Evolutionary conservation across 2,113 vertebrate genomes (phyloP).

Genomic region (Terrapene triunguis): DNA sequence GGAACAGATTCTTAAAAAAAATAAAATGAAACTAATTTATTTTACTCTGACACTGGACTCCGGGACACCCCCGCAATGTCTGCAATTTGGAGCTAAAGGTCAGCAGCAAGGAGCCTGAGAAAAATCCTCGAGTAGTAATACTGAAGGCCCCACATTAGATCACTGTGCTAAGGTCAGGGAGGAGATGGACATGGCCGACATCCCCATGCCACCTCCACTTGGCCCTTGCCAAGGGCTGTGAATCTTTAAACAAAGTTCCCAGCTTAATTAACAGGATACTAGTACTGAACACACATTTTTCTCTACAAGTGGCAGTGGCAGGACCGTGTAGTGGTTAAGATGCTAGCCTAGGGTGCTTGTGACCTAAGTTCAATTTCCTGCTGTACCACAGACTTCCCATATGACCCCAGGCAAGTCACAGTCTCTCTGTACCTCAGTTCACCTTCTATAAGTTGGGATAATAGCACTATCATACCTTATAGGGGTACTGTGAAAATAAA

Average conservation of each 20-base stretch:
- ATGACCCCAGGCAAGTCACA: not conserved
- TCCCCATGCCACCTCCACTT: not conserved
- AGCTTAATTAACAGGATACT: not conserved
- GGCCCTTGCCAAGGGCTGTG: not conserved
- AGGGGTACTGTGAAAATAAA: not conserved
- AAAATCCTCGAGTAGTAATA: not conserved
- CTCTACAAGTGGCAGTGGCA: not conserved
- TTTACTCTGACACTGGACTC: not conserved
- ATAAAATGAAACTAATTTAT: not conserved
- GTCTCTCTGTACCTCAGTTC: not conserved
- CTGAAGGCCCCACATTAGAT: accelerated
- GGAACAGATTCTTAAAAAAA: not conserved
- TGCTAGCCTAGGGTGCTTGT: not conserved
- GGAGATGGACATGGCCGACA: not conserved
- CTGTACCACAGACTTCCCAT: not conserved
- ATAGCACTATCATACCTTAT: not conserved
- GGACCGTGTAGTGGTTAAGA: not conserved
- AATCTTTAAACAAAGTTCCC: not conserved
- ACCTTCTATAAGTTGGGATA: not conserved
- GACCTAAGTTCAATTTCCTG: not conserved
- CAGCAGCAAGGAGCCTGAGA: not conserved
- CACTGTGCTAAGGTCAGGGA: not conserved
- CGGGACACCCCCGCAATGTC: accelerated
- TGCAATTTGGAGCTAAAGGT: not conserved
- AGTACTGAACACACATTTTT: not conserved